Conservation (phyloP, 2,797 vertebrate genomes). For the Botia almorhae region DNA sequence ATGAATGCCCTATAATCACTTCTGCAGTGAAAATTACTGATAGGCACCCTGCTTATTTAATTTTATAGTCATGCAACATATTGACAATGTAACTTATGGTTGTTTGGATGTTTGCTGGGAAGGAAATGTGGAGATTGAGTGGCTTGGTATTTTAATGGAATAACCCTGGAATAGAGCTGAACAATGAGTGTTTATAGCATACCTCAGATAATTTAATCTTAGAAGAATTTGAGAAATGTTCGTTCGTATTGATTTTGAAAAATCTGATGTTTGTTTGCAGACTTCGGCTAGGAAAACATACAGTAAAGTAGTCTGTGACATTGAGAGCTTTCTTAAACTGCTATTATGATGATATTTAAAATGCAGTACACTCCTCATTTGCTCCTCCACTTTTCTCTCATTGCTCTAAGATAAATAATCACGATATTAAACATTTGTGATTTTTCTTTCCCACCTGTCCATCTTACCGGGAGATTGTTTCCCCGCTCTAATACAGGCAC, state of each 20-base stretch:
- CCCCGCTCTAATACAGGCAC: constrained; percentile 2
- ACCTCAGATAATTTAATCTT: constrained; percentile 6
- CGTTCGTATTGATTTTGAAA: background rate
- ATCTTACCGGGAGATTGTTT: background rate
- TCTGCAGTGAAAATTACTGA: background rate
- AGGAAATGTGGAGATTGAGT: background rate
- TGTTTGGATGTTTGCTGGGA: background rate
- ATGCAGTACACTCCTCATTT: background rate
- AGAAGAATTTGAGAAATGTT: constrained; percentile 8
- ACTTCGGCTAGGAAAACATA: background rate
- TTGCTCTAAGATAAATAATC: background rate
- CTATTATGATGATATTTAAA: background rate
- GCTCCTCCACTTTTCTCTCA: background rate
- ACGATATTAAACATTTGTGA: background rate
- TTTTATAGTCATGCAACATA: constrained; percentile 3
- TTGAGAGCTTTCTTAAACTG: background rate
- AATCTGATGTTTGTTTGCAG: background rate
- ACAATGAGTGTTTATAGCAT: background rate
- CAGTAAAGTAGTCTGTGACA: background rate
- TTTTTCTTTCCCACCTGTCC: background rate
- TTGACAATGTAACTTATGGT: background rate
- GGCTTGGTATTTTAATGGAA: background rate
- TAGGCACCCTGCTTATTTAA: background rate
- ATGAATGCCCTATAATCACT: constrained; percentile 7
- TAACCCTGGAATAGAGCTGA: background rate